Base-by-base conservation (phyloP, 2,888 invertebrate species). In the Eupithecia insigniata region DNA sequence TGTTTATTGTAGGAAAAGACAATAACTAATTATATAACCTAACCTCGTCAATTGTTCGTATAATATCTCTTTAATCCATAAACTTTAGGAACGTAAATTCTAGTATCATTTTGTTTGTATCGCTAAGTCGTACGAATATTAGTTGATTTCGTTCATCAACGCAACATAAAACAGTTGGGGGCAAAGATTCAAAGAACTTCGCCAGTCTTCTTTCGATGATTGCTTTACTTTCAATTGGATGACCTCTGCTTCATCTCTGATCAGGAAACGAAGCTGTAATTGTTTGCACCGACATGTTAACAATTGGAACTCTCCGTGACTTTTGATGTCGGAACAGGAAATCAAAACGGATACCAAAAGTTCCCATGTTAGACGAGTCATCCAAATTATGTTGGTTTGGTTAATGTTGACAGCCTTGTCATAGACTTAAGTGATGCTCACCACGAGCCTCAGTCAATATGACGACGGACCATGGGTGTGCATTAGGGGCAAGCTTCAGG, bases 241-340 rank as follows among this genome's bases (percentile, higher is more conserved):
- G 30, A 30, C 30, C 60, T 60, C 0, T 30, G 60, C 28, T 18
- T 5, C 28, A 30, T 12, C 51, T 51, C 22, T 12, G 60, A 18
- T 30, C 60, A 16, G 60, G 30, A 60, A 60, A 60, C 28, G 58
- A 28, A 58, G 18, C 28, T 60, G 30, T 30, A 30, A 30, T 60
- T 28, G 60, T 60, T 60, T 60, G 28, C 28, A 30, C 51, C 12
- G 51, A 51, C 22, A 51, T 3, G 22, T 55, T 55, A 12, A 55
- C 55, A 26, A 55, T 26, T 60, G 18, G 30, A 60, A 30, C 28
- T 60, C 60, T 30, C 8, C 30, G 26, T 28, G 36, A 60, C 30
- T 60, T 60, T 60, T 60, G 60, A 60, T 30, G 60, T 60, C 28
- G 60, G 30, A 30, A 60, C 60, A 60, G 60, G 28, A 60, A 30